These are phyloP conservation scores for Sebastes steindachneri DNA, from an alignment of 2,797 vertebrate genomes.

Conservation along the genomic window DNA sequence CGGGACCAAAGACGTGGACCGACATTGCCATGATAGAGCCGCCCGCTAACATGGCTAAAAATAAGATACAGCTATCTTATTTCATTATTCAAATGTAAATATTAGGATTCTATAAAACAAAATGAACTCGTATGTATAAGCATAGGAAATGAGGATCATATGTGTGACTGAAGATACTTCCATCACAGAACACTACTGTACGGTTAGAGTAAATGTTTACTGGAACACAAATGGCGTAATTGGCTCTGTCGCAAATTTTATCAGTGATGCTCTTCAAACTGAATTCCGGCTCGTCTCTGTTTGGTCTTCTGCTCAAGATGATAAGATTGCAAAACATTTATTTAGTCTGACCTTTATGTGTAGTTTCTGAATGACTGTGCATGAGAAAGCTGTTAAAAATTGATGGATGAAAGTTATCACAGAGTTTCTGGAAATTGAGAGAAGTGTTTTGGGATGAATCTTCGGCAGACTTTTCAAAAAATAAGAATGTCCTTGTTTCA, in stretches of 20 bases:
- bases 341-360: not conserved
- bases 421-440: not conserved
- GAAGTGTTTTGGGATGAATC: constrained; percentile 13
- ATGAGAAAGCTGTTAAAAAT: not conserved
- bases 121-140: constrained; percentile 8
- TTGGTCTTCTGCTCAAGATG: constrained; percentile 28
- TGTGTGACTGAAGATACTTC: constrained; percentile 8
- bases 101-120: constrained; percentile 25
- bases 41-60: not conserved
- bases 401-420: not conserved
- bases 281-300: constrained; percentile 27
- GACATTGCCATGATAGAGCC: not conserved
- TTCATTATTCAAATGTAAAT: constrained; percentile 24
- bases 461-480: constrained; percentile 10
- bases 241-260: not conserved
- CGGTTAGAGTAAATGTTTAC: constrained; percentile 31
- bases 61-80: not conserved
- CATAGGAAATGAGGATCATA: constrained; percentile 11
- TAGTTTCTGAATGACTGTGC: constrained; percentile 11
- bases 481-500: constrained; percentile 10
- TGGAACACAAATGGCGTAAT: constrained; percentile 15
- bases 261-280: not conserved
- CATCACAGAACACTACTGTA: not conserved
- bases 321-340: constrained; percentile 24
- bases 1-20: not conserved